These are phyloP conservation scores for Ceryle rudis DNA, from an alignment of 2,797 vertebrate genomes.

Conservation along the genomic window DNA sequence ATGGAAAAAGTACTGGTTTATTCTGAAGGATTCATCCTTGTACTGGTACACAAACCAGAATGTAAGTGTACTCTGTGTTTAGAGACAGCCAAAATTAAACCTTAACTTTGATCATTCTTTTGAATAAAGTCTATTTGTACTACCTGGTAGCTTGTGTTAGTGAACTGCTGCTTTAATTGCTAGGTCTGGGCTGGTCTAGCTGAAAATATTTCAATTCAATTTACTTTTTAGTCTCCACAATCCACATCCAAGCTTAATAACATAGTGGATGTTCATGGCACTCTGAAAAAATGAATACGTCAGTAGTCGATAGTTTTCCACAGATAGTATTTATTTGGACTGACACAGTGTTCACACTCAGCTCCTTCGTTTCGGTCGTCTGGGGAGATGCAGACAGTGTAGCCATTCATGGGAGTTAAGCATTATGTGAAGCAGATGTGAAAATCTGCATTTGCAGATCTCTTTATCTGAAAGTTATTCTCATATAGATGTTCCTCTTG, in stretches of 20 bases:
- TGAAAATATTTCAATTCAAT: neutral
- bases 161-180: neutral
- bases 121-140: neutral
- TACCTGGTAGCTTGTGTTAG: accelerated
- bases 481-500: neutral
- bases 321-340: neutral
- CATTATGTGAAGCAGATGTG: neutral
- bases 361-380: neutral
- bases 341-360: neutral
- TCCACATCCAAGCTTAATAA: neutral
- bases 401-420: neutral
- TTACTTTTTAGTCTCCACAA: neutral
- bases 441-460: neutral
- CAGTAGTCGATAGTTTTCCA: neutral
- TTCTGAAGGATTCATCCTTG: conserved; percentile 90
- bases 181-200: neutral
- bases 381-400: neutral
- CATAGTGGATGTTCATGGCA: neutral
- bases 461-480: neutral
- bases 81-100: neutral
- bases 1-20: conserved; percentile 94
- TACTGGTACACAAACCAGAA: conserved; percentile 96
- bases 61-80: conserved; percentile 73
- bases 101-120: neutral
- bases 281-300: neutral